A percentile compares a stretch with the other conserved stretches of the same genome.
Conservation (phyloP, 92 coral and sea anemone species). For the Desmophyllum pertusum region DNA sequence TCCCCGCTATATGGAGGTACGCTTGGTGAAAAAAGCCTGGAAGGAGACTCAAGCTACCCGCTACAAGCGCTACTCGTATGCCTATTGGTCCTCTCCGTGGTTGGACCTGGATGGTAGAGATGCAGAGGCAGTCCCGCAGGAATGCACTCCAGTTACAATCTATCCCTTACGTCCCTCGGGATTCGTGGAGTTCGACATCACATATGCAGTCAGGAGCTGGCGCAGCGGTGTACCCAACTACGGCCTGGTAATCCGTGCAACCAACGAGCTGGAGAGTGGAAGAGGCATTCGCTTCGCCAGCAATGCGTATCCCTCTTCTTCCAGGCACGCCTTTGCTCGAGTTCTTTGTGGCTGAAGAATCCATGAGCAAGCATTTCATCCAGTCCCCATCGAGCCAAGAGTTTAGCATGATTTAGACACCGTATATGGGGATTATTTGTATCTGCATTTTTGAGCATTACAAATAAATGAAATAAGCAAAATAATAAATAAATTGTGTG, state of each 20-base stretch:
- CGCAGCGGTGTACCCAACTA: conserved; percentile 51
- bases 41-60: conserved; percentile 58
- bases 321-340: conserved; percentile 56
- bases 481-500: too few relatives aligned
- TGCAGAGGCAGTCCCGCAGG: conserved; percentile 45
- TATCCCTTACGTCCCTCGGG: conserved; percentile 65
- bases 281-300: conserved; percentile 71
- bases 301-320: conserved; percentile 51
- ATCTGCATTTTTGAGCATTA: too few relatives aligned
- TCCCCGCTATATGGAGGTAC: conserved; percentile 54
- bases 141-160: conserved; percentile 39
- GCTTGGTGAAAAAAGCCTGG: conserved; percentile 58
- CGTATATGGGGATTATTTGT: background rate
- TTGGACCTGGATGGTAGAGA: conserved; percentile 36
- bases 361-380: background rate
- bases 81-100: conserved; percentile 24
- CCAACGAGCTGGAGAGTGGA: conserved; percentile 56
- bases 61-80: background rate
- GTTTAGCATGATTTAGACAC: too few relatives aligned
- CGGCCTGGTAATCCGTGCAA: conserved; percentile 67
- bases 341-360: conserved; percentile 53
- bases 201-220: conserved; percentile 66
- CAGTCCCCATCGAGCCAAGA: background rate
- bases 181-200: conserved; percentile 77
- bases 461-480: too few relatives aligned